Conservation (phyloP, 2,888 invertebrate genomes). For the Chamaedrilus cognettii region DNA sequence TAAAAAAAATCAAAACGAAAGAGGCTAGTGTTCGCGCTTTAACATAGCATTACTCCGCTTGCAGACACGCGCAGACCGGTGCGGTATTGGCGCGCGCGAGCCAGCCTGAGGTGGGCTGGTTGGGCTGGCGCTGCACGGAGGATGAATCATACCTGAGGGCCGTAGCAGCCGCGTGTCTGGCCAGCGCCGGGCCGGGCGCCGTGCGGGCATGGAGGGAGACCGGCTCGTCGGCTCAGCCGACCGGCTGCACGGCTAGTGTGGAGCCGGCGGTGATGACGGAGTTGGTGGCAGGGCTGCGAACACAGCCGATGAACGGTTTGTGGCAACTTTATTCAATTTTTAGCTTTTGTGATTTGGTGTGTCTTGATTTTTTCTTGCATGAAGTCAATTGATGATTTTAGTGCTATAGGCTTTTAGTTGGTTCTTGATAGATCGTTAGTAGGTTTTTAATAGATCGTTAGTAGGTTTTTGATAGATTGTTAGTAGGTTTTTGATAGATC, state of each 20-base stretch:
- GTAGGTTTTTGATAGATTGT: too few relatives aligned
- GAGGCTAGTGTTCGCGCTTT: background rate
- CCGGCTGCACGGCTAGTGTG: too few relatives aligned
- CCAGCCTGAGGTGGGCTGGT: constrained; percentile 94
- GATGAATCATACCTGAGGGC: constrained; percentile 84
- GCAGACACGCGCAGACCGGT: constrained; percentile 79
- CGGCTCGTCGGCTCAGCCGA: background rate
- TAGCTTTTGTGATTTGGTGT: background rate
- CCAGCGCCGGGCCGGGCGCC: constrained; percentile 13
- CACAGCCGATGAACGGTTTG: background rate
- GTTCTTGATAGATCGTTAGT: too few relatives aligned
- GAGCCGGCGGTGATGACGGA: constrained; percentile 1
- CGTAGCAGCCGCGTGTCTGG: constrained; percentile 39
- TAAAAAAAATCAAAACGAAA: too few relatives aligned
- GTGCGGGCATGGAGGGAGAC: constrained; percentile 6
- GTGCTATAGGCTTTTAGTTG: too few relatives aligned
- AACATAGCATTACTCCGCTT: background rate
- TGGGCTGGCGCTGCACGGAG: constrained; percentile 87
- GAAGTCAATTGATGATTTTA: background rate
- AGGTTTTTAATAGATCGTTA: too few relatives aligned
- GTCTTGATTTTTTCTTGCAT: background rate
- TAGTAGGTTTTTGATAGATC: too few relatives aligned
- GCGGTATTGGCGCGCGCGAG: constrained; percentile 92
- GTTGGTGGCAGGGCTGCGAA: background rate
- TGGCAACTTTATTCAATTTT: background rate